phyloP scores from a whole-genome alignment of 1,140 invertebrate species.

The Meloidogyne floridensis region DNA sequence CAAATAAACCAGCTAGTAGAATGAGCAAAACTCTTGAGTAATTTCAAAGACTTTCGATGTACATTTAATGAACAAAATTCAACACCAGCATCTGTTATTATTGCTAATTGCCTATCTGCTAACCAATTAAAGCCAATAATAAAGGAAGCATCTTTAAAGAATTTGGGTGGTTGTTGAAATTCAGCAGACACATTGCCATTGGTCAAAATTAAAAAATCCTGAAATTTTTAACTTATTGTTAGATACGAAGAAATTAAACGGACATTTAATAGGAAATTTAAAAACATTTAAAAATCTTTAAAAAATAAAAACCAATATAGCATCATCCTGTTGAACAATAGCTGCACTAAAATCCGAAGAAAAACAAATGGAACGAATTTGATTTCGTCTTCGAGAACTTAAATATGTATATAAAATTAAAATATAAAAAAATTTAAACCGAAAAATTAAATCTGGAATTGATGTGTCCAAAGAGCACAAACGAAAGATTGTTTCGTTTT shows the following conservation, averaged over 20 bases:
- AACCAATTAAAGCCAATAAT: conserved; percentile 18
- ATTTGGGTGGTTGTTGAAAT: conserved; percentile 5
- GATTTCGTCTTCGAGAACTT: background rate
- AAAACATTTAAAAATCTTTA: background rate
- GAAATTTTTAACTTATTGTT: no score
- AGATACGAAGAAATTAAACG: no score
- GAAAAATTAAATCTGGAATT: background rate
- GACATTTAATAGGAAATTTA: no score
- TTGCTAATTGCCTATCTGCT: conserved; percentile 5
- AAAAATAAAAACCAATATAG: background rate
- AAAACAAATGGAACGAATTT: conserved; percentile 19
- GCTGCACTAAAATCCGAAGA: conserved; percentile 6
- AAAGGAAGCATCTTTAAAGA: background rate
- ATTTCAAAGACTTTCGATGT: conserved; percentile 10
- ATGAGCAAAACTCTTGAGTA: conserved; percentile 2
- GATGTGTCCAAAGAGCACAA: background rate
- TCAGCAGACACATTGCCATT: background rate
- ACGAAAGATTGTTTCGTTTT: background rate
- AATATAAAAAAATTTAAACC: background rate
- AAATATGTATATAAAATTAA: background rate
- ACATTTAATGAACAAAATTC: conserved; percentile 21
- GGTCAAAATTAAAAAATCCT: conserved; percentile 7
- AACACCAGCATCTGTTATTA: conserved; percentile 8
- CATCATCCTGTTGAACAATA: conserved; percentile 22
- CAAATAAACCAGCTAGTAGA: conserved; percentile 11